Evolutionary conservation across 1,140 invertebrate genomes (phyloP).

Genomic region (Drosophila rhopaloa): DNA sequence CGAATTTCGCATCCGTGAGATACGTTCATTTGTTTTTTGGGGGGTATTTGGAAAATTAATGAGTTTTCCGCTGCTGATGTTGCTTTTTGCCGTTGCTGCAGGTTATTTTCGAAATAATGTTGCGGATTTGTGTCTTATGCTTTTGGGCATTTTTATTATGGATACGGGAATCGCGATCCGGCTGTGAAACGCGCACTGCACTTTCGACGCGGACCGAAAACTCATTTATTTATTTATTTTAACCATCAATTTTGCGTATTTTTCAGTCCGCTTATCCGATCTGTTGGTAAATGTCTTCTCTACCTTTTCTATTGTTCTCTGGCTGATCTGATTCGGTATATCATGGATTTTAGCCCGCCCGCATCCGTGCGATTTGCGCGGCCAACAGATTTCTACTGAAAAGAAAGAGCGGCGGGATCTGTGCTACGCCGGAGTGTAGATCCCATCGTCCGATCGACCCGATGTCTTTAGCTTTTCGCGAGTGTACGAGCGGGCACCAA

Average conservation of each 20-base stretch:
- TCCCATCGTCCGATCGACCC: conserved; percentile 24
- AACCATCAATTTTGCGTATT: conserved; percentile 55
- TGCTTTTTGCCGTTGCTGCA: conserved; percentile 12
- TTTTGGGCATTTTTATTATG: conserved; percentile 32
- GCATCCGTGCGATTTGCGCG: conserved; percentile 68
- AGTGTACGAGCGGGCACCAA: conserved; percentile 33
- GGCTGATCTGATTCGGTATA: conserved; percentile 28
- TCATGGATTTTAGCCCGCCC: conserved; percentile 30
- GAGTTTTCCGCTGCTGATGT: conserved; percentile 34
- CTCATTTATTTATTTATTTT: conserved; percentile 73
- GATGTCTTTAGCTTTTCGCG: conserved; percentile 59
- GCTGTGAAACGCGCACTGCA: conserved; percentile 53
- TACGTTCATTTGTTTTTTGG: conserved; percentile 32
- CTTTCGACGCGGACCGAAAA: conserved; percentile 48
- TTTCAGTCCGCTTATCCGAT: conserved; percentile 34
- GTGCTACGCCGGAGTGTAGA: conserved; percentile 46
- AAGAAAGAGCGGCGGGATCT: conserved; percentile 43
- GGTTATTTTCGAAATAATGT: conserved; percentile 48
- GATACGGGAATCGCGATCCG: conserved; percentile 30
- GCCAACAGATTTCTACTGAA: conserved; percentile 76
- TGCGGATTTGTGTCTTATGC: conserved; percentile 35
- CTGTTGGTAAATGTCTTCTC: conserved; percentile 50
- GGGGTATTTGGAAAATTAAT: conserved; percentile 48
- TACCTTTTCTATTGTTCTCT: conserved; percentile 14
- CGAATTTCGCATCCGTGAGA: conserved; percentile 29